Evolutionary conservation across 1,140 invertebrate genomes (phyloP).

Genomic region (Leguminivora glycinivorella): DNA sequence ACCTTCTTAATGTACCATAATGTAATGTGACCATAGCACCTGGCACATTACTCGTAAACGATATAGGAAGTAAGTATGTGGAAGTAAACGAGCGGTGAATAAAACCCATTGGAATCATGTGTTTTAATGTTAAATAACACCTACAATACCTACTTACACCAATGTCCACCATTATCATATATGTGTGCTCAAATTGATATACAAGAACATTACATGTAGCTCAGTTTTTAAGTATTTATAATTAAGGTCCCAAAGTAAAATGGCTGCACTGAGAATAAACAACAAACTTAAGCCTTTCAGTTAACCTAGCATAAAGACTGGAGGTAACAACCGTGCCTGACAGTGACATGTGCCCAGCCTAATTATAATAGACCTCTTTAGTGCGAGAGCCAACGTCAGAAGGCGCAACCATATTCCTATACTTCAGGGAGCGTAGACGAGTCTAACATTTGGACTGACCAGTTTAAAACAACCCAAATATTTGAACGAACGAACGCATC

Average conservation of each 20-base stretch:
- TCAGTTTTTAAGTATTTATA: not conserved
- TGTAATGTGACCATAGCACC: too few species aligned
- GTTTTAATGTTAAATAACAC: too few species aligned
- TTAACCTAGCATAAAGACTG: constrained; percentile 15
- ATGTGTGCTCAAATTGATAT: not conserved
- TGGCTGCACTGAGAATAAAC: not conserved
- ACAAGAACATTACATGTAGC: not conserved
- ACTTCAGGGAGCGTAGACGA: not conserved
- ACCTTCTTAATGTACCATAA: too few species aligned
- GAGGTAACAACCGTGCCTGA: constrained; percentile 8
- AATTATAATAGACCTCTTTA: constrained; percentile 6
- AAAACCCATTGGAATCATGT: too few species aligned
- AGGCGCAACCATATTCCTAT: not conserved
- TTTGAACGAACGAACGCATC: too few species aligned
- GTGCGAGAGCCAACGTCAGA: not conserved
- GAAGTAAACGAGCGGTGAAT: too few species aligned
- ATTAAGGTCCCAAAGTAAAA: not conserved
- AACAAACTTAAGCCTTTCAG: not conserved
- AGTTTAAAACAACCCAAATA: not conserved
- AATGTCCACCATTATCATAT: too few species aligned
- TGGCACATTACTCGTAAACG: too few species aligned
- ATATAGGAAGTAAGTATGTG: too few species aligned
- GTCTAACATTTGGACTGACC: not conserved
- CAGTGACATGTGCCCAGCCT: constrained; percentile 20
- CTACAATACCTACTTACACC: too few species aligned